Percentiles rank a stretch among this genome's conserved stretches.
These are phyloP conservation scores for Lucilia sericata DNA, from an alignment of 1,140 invertebrate species.

Conservation along the genomic window DNA sequence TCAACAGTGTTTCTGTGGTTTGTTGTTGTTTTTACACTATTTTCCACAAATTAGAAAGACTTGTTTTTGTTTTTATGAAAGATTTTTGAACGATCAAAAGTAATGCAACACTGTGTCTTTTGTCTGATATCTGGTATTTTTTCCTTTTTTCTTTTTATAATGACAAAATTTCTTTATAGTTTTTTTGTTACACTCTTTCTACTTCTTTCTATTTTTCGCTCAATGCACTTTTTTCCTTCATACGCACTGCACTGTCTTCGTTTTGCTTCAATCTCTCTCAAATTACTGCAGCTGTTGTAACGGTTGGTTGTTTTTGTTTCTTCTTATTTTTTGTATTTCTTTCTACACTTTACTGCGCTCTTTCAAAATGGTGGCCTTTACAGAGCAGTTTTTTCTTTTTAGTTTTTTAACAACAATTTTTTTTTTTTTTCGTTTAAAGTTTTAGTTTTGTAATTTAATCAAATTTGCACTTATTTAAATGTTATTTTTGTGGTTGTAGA, in stretches of 20 bases:
- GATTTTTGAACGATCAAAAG: not conserved
- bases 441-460: not conserved
- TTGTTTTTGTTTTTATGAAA: not conserved
- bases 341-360: constrained; percentile 9
- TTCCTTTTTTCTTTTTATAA: not conserved
- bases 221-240: not conserved
- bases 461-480: constrained; percentile 11
- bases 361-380: constrained; percentile 35
- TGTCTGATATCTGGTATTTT: not conserved
- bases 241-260: constrained; percentile 21
- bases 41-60: not conserved
- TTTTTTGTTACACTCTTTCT: not conserved
- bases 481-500: not conserved
- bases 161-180: not conserved
- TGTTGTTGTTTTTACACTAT: not conserved
- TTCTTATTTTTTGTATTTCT: not conserved
- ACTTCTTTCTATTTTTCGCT: not conserved
- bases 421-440: not conserved
- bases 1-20: not conserved
- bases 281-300: constrained; percentile 34
- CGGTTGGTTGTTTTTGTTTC: not conserved
- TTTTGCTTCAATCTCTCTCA: not conserved
- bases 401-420: constrained; percentile 8
- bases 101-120: constrained; percentile 9
- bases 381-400: not conserved